Evolutionary conservation across 2,888 invertebrate species (phyloP).

Genomic region (Thumatha senex): DNA sequence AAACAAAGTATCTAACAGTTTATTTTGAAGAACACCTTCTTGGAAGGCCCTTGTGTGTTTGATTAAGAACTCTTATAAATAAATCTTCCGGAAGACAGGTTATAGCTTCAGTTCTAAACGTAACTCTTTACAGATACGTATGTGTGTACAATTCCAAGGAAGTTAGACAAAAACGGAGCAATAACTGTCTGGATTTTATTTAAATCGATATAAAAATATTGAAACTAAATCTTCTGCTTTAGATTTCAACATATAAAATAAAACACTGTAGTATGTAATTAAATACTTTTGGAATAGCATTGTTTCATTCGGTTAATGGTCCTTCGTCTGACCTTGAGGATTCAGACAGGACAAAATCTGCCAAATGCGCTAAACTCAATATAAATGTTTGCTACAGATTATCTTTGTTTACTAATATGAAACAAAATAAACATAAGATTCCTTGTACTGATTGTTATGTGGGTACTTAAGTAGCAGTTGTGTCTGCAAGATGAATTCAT

Average conservation of each 20-base stretch:
- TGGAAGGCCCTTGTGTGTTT: conserved; percentile 62
- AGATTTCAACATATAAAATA: conserved; percentile 3
- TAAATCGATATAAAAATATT: background rate
- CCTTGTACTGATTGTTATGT: too few species aligned
- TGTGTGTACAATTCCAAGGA: conserved; percentile 9
- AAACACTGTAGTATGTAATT: conserved; percentile 8
- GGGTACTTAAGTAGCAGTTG: too few species aligned
- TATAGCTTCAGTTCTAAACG: conserved; percentile 35
- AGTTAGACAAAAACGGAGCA: conserved; percentile 5
- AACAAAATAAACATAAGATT: too few species aligned
- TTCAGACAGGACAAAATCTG: too few species aligned
- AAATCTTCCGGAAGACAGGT: conserved; percentile 49
- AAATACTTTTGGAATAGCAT: too few species aligned
- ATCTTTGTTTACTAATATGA: too few species aligned
- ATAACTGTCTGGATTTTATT: conserved; percentile 11
- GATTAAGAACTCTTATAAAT: conserved; percentile 70
- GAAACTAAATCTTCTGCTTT: background rate
- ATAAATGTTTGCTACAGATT: conserved; percentile 23
- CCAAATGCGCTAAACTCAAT: conserved; percentile 12
- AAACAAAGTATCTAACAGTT: conserved; percentile 65
- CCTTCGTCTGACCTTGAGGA: too few species aligned
- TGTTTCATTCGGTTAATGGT: too few species aligned
- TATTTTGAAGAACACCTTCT: conserved; percentile 62
- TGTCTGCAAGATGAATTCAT: too few species aligned
- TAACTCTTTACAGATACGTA: conserved; percentile 18